phyloP scores from a whole-genome alignment of 2,797 vertebrate genomes.

The Neomorphus geoffroyi region DNA sequence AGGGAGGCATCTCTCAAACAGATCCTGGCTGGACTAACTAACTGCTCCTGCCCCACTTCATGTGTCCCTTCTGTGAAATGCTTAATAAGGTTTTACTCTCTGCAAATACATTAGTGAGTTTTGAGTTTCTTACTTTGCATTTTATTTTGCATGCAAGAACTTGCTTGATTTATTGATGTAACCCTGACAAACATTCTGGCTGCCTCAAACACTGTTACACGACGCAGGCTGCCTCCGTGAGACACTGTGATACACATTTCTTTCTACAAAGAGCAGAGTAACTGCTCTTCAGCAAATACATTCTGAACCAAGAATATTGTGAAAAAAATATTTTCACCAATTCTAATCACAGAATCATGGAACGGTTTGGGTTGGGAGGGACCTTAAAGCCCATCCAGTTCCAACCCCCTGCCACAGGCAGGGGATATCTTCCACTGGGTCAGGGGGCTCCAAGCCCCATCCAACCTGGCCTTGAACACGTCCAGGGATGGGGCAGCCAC shows the following conservation, averaged over 20 bases:
- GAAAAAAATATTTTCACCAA: not conserved
- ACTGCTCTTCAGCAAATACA: not conserved
- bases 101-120: not conserved
- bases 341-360: not conserved
- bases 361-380: too few species aligned
- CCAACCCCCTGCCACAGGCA: too few species aligned
- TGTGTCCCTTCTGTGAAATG: not conserved
- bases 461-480: too few species aligned
- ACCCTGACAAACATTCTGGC: not conserved
- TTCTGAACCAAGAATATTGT: not conserved
- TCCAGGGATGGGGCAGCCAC: too few species aligned
- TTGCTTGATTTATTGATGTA: not conserved
- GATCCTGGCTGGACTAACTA: not conserved
- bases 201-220: not conserved
- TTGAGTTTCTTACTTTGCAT: not conserved
- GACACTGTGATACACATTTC: rapidly evolving
- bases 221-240: not conserved
- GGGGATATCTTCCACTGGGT: too few species aligned
- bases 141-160: not conserved
- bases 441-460: too few species aligned
- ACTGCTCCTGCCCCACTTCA: not conserved
- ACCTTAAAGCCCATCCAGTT: too few species aligned
- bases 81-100: not conserved
- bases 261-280: not conserved
- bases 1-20: not conserved